Base-by-base conservation (phyloP, 1,140 invertebrate genomes). In the Nymphalis io region DNA sequence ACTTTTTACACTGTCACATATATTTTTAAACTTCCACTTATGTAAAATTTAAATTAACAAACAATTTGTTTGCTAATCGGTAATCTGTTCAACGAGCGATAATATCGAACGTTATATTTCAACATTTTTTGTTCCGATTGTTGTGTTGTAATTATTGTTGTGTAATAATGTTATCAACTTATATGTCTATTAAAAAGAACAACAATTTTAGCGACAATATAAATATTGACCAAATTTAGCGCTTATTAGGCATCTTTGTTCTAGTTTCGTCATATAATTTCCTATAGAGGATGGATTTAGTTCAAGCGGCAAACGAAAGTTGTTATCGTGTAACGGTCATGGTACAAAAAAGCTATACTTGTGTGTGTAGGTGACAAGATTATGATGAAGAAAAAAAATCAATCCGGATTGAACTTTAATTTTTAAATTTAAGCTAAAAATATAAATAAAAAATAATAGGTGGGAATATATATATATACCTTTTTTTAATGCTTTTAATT, bases 291-390 rank as follows among this genome's bases (percentile, higher is more conserved):
- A 60, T 68, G 33, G 15, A 68, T 61, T 61, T 55, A 61, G 66
- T 61, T 61, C 48, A 55, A 60, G 58, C 42, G 44, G 57, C 64
- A 68, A 60, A 59, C 59, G 66, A 68, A 68, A 67, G 65, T 67
- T 60, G 55, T 39, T 62, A 62, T 58, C 64, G 18, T n/a, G 12
- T 67, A 67, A 60, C 65, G 65, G 65, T 60, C 5, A 16, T 11
- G n/a, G 38, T 60, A 57, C 57, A 60, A 67, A 60, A 59, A 67
- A 67, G 65, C 46, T 15, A 53, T 27, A 46, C 23, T 38, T 18
- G 44, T 62, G 39, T 46, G 42, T 51, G 60, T 62, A 27, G 60
- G 60, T 20, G 44, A 21, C 18, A 44, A 51, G 23, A 23, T 55
- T 6, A 21, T 21, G 21, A 27, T 27, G 51, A 13, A 27, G 2